These are phyloP conservation scores for Sinonovacula constricta DNA, from an alignment of 1,140 invertebrate species.

Conservation along the genomic window DNA sequence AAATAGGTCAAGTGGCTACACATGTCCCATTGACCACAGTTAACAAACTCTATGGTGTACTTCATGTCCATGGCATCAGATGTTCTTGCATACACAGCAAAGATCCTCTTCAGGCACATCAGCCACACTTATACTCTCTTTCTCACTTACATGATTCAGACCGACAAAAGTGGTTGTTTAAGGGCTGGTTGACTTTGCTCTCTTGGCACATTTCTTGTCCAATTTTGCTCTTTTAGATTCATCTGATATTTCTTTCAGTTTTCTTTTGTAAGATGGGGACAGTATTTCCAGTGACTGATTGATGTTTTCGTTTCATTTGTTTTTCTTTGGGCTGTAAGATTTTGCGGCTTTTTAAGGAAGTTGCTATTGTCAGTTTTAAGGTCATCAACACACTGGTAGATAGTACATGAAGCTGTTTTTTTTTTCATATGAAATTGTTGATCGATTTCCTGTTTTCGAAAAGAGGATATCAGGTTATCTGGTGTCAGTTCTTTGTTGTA, in stretches of 20 bases:
- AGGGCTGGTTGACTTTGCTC: too few relatives aligned
- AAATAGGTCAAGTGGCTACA: too few relatives aligned
- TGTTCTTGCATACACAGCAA: too few relatives aligned
- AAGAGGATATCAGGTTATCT: slow-evolving; percentile 14
- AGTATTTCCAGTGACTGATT: slow-evolving; percentile 2
- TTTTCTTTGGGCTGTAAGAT: background rate
- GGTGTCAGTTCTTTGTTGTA: slow-evolving; percentile 31
- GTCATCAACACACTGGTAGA: background rate
- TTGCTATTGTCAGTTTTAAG: background rate
- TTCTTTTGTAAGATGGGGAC: background rate
- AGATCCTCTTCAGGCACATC: too few relatives aligned
- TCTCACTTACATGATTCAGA: too few relatives aligned
- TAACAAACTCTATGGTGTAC: slow-evolving; percentile 3
- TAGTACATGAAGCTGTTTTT: background rate
- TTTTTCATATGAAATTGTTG: background rate
- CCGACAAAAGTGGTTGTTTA: too few relatives aligned
- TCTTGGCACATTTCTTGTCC: too few relatives aligned
- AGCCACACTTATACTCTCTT: background rate
- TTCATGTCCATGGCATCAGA: background rate
- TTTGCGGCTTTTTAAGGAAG: background rate
- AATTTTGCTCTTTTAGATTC: too few relatives aligned
- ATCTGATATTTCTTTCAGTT: background rate
- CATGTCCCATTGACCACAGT: slow-evolving; percentile 9
- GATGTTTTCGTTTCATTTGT: background rate
- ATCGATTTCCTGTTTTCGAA: slow-evolving; percentile 14